Base-by-base conservation (phyloP, 2,113 vertebrate genomes). In the Microtus ochrogaster region DNA sequence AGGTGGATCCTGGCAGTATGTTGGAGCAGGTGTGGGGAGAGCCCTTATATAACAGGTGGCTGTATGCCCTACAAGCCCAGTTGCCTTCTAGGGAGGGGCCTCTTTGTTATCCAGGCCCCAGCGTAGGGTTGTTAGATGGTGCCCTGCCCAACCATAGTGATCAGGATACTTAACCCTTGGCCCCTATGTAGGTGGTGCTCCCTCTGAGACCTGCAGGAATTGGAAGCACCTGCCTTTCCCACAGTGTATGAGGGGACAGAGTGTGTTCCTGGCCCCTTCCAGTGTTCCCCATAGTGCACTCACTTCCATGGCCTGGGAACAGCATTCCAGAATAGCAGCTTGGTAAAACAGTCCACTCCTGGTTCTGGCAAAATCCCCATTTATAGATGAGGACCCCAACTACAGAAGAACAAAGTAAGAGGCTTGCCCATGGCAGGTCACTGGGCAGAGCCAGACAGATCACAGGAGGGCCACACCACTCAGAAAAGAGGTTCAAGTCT, bases 21-120 rank as follows among this genome's bases (percentile, higher is more conserved):
- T 30, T n/a, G 58, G 14, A 16, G 33, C 33, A 74, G n/a, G 30
- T 77, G 66, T n/a, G n/a, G 16, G 13, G 61, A 79, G 7, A 58
- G 63, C 0, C 58, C 49, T 94, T 95, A 91, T 91, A 94, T 91
- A 95, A 72, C 72, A 92, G 72, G 11, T 94, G 70, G 19, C 52
- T 49, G 13, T 21, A 12, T 7, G n/a, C 12, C 84, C 87, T 58
- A 22, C 74, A 93, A 63, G 33, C 5, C 78, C 36, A n/a, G n/a
- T 33, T 6, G 19, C 52, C 72, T 61, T 3, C 19, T 30, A 36
- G 78, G 92, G 89, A 79, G 93, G 89, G 47, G 65, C 65, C 65
- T 47, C 78, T 17, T 55, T 16, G 21, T 30, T 24, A 70, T 33
- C 16, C 1, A 33, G 26, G 47, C 24, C 78, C 36, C 8, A 30